Conservation (phyloP, 2,113 vertebrate genomes). For the Pionites leucogaster region DNA sequence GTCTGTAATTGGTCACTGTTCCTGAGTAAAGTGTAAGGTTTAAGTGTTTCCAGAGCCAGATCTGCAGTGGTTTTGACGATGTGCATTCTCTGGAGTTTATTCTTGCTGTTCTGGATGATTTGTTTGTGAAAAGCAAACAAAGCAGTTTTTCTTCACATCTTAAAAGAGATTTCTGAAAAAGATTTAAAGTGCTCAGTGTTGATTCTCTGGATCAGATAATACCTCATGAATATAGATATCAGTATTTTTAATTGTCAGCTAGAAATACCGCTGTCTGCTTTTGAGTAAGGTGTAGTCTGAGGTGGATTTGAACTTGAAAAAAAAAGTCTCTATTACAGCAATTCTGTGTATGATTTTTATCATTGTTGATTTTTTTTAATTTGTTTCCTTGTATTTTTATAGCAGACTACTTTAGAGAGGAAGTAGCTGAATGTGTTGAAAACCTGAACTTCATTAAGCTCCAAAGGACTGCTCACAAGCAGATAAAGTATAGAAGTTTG, state of each 20-base stretch:
- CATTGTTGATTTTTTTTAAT: not conserved
- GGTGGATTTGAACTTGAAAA: not conserved
- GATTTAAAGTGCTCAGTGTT: not conserved
- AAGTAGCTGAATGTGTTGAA: not conserved
- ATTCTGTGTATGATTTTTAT: not conserved
- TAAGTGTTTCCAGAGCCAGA: not conserved
- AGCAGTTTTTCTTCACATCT: not conserved
- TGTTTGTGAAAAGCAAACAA: not conserved
- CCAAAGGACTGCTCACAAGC: not conserved
- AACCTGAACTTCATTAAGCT: not conserved
- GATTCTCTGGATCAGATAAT: not conserved
- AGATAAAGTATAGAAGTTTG: not conserved
- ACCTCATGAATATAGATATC: not conserved
- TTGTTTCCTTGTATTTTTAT: not conserved
- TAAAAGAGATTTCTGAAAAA: not conserved
- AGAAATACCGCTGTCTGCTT: not conserved
- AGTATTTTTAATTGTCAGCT: not conserved
- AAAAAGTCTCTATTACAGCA: not conserved
- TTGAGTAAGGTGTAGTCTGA: not conserved
- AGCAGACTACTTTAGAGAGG: conserved; percentile 30
- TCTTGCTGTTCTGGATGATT: not conserved
- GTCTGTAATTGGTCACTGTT: not conserved
- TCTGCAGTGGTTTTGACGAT: not conserved
- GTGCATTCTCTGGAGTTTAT: not conserved
- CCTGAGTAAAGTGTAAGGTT: not conserved